Base-by-base conservation (phyloP, 37 sponge, comb jelly and placozoan species). In the Halichondria panicea region DNA sequence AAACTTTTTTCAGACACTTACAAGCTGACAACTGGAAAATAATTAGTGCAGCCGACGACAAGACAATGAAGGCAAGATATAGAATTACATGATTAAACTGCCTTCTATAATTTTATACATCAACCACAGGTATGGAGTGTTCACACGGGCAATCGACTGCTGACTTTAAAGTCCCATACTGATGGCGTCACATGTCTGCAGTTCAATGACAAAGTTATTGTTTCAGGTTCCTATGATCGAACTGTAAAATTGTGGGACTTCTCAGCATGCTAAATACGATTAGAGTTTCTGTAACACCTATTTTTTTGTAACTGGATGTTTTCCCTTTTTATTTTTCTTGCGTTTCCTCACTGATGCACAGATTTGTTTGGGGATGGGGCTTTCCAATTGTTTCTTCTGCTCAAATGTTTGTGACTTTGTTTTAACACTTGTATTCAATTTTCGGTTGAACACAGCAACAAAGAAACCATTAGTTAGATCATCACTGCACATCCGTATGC, bases 161-260 rank as follows among this genome's bases (percentile, higher is more conserved):
- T 90, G 7, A 98, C 99, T 32, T 85, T 98, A 31, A 85, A 84
- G 42, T 91, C 94, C 34, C 99, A 98, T 78, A 92, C 93, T 41
- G 99, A 98, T 75, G 99, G 99, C n/a, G 99, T 98, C 41, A 98
- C 99, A 31, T 95, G 95, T 75, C 75, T 98, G 53, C 99, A 98
- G 77, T 98, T 98, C 67, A 95, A 95, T 77, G 99, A 98, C 60
- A 55, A 85, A 52, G 80, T 89, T 44, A 98, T 98, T 34, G 99
- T 98, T 0, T 98, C 99, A 28, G 99, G 99, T 12, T 95, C 96
- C 11, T 98, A 98, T 60, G 99, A 98, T 71, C 95, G 82, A 53
- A 98, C 91, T 32, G 95, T 98, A 0, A 95, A 93, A 80, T 77
- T 98, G 19, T 98, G 95, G 96, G 96, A 98, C 58, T 98, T 98